Percentiles rank a stretch among this genome's conserved stretches.
phyloP scores from a whole-genome alignment of 2,113 vertebrate genomes.

The Trogon melanurus region DNA sequence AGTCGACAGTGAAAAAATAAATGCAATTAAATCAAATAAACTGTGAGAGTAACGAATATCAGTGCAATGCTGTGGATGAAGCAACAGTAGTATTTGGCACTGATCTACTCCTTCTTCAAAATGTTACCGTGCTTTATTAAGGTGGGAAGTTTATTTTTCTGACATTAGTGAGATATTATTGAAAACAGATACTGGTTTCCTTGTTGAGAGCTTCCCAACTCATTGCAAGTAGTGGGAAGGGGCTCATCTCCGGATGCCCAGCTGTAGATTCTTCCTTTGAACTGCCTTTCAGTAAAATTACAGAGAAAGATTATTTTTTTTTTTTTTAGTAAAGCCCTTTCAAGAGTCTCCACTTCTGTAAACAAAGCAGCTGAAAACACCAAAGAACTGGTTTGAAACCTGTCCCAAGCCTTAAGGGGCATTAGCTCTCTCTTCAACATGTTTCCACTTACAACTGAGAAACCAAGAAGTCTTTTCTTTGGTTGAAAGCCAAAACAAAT shows the following conservation, averaged over 20 bases:
- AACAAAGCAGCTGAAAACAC: background rate
- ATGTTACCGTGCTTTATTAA: background rate
- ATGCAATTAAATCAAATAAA: background rate
- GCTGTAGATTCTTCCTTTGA: background rate
- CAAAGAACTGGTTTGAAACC: background rate
- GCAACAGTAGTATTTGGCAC: background rate
- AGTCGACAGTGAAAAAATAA: background rate
- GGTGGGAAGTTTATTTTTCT: background rate
- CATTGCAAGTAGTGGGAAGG: background rate
- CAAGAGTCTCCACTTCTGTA: background rate
- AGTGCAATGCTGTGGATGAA: background rate
- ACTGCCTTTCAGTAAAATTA: background rate
- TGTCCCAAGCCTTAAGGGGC: background rate
- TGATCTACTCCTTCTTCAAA: background rate
- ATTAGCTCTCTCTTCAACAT: background rate
- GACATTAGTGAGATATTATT: background rate
- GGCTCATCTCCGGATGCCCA: background rate
- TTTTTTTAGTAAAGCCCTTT: background rate
- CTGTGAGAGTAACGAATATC: background rate
- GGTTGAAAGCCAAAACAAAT: background rate
- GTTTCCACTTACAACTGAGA: background rate
- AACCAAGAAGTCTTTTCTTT: background rate
- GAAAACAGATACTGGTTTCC: background rate
- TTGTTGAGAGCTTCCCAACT: background rate
- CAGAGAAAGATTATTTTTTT: background rate